A percentile compares a stretch with the other conserved stretches of the same genome.
phyloP scores from a whole-genome alignment of 2,797 vertebrate genomes.

The Poeciliopsis gracilis region DNA sequence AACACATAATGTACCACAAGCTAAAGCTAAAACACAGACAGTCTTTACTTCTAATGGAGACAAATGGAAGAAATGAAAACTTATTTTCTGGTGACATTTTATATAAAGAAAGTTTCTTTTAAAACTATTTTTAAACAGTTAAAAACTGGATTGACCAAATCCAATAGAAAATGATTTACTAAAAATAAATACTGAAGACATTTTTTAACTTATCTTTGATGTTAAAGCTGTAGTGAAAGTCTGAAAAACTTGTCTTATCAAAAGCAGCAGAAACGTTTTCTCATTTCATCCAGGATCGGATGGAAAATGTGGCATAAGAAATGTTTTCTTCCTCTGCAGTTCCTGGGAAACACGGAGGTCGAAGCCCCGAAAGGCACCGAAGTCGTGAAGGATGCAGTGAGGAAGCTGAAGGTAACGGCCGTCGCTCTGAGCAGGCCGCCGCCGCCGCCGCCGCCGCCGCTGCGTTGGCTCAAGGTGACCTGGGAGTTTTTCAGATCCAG shows the following conservation, averaged over 20 bases:
- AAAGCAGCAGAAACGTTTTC: background rate
- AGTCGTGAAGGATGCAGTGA: slow-evolving; percentile 95
- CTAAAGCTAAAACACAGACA: too few relatives aligned
- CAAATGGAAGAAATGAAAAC: too few relatives aligned
- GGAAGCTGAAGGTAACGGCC: slow-evolving; percentile 91
- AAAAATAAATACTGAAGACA: background rate
- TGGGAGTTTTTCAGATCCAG: slow-evolving; percentile 42
- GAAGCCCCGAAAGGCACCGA: slow-evolving; percentile 98
- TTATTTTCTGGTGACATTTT: too few relatives aligned
- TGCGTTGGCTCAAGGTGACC: slow-evolving; percentile 58
- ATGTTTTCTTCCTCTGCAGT: slow-evolving; percentile 69
- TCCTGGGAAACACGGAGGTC: slow-evolving; percentile 96
- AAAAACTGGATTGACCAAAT: too few relatives aligned
- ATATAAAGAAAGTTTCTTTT: too few relatives aligned
- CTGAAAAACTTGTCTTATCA: background rate
- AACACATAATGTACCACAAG: too few relatives aligned
- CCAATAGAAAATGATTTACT: too few relatives aligned
- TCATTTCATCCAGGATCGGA: background rate
- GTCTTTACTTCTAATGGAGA: too few relatives aligned
- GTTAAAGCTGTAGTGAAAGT: background rate
- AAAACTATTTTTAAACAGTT: too few relatives aligned
- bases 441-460: too few relatives aligned
- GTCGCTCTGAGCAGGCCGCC: background rate
- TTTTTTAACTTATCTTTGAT: background rate
- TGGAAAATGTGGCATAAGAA: background rate